Evolutionary conservation across 2,888 invertebrate genomes (phyloP).

Genomic region (Enoplolaimus lenunculus): DNA sequence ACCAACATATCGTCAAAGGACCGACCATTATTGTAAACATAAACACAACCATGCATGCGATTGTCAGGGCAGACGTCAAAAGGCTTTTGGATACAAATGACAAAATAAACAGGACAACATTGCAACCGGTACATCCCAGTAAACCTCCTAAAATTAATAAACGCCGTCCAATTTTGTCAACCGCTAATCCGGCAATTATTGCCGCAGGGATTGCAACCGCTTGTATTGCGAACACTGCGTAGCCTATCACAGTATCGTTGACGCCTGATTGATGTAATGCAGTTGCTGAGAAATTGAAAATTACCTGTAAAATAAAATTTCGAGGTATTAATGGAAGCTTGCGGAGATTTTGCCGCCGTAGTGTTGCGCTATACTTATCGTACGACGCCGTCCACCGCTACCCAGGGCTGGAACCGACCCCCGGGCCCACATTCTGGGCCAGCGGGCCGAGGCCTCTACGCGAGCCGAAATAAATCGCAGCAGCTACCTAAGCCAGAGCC

Average conservation of each 20-base stretch:
- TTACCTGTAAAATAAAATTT: background rate
- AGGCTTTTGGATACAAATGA: background rate
- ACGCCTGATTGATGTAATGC: background rate
- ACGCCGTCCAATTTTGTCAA: background rate
- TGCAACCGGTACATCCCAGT: background rate
- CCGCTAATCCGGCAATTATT: background rate
- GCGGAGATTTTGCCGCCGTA: no score
- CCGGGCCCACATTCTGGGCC: no score
- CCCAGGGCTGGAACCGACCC: no score
- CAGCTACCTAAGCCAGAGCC: no score
- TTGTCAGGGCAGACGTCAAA: background rate
- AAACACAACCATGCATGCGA: background rate
- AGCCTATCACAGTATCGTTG: background rate
- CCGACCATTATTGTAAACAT: background rate
- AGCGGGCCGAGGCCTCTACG: no score
- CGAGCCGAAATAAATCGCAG: no score
- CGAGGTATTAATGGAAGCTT: no score
- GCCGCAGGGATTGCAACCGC: background rate
- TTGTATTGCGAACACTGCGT: background rate
- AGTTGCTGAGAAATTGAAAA: background rate
- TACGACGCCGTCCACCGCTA: no score
- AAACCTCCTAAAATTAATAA: background rate
- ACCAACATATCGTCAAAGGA: background rate
- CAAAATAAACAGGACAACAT: background rate
- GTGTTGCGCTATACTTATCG: no score